A percentile compares a stretch with the other conserved stretches of the same genome.
Evolutionary conservation across 2,113 vertebrate genomes (phyloP).

Genomic region (Harpagus bidentatus): DNA sequence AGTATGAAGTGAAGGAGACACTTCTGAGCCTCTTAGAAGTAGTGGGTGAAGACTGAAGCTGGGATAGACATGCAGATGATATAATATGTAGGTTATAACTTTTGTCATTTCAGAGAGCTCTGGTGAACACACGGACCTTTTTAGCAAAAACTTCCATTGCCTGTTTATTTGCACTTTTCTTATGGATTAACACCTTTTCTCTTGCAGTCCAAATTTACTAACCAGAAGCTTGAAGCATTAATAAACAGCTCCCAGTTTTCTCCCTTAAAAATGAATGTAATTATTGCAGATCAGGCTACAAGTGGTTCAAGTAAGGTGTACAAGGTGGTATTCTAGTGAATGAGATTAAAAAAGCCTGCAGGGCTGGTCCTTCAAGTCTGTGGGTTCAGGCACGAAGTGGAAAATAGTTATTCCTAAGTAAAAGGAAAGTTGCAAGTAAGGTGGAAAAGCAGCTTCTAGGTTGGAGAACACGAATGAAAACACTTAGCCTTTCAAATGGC

Average conservation of each 20-base stretch:
- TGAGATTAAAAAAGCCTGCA: background rate
- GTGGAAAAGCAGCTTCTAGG: background rate
- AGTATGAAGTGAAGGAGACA: background rate
- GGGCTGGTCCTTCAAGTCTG: background rate
- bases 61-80: background rate
- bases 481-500: background rate
- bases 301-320: background rate
- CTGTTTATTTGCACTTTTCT: background rate
- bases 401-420: background rate
- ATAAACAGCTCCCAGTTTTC: background rate
- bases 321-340: background rate
- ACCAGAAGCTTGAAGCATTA: background rate
- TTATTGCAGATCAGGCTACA: background rate
- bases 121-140: background rate
- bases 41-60: background rate
- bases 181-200: background rate
- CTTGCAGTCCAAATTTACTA: background rate
- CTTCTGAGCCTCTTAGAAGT: background rate
- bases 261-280: background rate
- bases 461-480: background rate
- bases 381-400: background rate
- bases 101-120: background rate
- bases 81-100: background rate
- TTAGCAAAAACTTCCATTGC: background rate
- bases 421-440: background rate